Base-by-base conservation (phyloP, 2,888 invertebrate genomes). In the Ectemnius lituratus region DNA sequence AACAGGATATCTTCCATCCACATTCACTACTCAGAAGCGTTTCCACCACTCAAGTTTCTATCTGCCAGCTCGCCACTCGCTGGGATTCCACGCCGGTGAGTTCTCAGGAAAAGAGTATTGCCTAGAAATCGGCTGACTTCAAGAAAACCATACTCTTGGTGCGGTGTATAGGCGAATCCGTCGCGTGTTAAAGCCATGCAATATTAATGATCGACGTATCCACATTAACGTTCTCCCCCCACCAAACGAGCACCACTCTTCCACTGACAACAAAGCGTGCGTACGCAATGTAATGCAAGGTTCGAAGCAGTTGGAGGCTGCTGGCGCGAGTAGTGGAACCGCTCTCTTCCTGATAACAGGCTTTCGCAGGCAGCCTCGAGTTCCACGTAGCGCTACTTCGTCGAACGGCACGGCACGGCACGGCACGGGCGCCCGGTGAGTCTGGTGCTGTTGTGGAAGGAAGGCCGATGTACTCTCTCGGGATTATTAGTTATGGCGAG, bases 281-380 rank as follows among this genome's bases (percentile, higher is more conserved):
- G 52, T 52, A 52, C 37, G 37, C 52, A 52, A 52, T 52, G 52
- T 52, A 37, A 37, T 52, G 52, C 52, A 52, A 52, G 5, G 16
- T 13, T 14, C 52, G 16, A 52, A 6, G 52, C 52, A 52, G 4
- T 14, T n/a, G n/a, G n/a, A n/a, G 16, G 8, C 0, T 0, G 52
- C 16, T 52, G 8, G 16, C 13, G 52, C 52, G 52, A 52, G 52
- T 14, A 52, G 52, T 6, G 13, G 52, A 52, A 11, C 52, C 16
- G 14, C 52, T 52, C n/a, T 37, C 52, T 16, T 52, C 52, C 52
- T 52, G 52, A 52, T 52, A 52, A 52, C 37, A 37, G 37, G 37
- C 37, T 37, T 37, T 37, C 37, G 37, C 37, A 37, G 52, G 52
- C 52, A 52, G 52, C 52, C 37, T 37, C 37, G 37, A 37, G 37